phyloP scores from a whole-genome alignment of 2,888 invertebrate species.

The Nomada hirtipes region DNA sequence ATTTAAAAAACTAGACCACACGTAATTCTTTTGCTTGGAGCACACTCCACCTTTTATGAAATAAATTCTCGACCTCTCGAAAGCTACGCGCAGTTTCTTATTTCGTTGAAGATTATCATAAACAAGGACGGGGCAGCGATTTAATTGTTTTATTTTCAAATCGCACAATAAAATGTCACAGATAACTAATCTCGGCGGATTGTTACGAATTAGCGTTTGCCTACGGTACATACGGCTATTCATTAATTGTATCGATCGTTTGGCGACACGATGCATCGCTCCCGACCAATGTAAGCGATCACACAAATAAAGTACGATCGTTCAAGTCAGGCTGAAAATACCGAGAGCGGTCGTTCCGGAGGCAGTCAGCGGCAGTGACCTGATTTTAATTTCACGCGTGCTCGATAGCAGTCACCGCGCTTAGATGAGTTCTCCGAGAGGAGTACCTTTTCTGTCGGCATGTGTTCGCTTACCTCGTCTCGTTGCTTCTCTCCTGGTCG shows the following conservation, averaged over 20 bases:
- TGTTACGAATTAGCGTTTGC: not conserved
- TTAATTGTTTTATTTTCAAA: not conserved
- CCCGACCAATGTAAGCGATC: slow-evolving; percentile 26
- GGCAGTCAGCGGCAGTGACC: slow-evolving; percentile 69
- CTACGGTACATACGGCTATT: slow-evolving; percentile 31
- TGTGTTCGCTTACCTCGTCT: not conserved
- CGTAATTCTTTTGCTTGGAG: not conserved
- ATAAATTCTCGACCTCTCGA: not conserved
- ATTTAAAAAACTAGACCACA: not conserved
- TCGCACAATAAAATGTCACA: no score
- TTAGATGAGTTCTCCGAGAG: slow-evolving; percentile 49
- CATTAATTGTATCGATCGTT: slow-evolving; percentile 63
- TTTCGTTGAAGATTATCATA: not conserved
- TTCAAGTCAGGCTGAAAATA: slow-evolving; percentile 66
- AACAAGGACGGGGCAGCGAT: not conserved
- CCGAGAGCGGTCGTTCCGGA: slow-evolving; percentile 66
- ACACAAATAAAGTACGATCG: slow-evolving; percentile 20
- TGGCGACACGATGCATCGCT: slow-evolving; percentile 37
- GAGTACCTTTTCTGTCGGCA: slow-evolving; percentile 13
- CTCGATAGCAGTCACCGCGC: slow-evolving; percentile 56
- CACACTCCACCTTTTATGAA: not conserved
- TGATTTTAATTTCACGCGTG: slow-evolving; percentile 74
- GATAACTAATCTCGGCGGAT: not conserved
- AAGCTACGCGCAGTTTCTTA: not conserved
- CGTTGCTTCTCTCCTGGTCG: not conserved